Percentiles rank a stretch among this genome's conserved stretches.
Evolutionary conservation across 2,113 vertebrate genomes (phyloP).

Genomic region (Pelvicachromis taeniatus): DNA sequence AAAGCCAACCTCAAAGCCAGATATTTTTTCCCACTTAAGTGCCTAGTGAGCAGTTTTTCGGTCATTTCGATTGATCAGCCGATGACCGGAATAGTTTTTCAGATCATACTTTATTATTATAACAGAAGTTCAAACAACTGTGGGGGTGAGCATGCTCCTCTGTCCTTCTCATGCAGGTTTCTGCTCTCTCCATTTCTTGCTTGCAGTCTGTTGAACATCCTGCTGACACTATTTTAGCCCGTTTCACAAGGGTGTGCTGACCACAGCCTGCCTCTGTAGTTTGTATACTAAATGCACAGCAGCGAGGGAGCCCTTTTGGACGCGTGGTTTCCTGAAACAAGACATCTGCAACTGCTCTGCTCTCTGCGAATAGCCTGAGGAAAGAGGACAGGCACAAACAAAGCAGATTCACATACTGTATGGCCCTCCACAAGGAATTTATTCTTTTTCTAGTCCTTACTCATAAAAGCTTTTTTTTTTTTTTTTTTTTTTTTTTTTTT

Average conservation of each 20-base stretch:
- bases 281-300: conserved; percentile 67
- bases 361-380: conserved; percentile 37
- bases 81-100: not conserved
- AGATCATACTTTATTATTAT: not conserved
- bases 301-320: conserved; percentile 66
- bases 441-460: conserved; percentile 40
- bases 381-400: conserved; percentile 46
- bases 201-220: conserved; percentile 81
- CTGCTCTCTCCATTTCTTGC: conserved; percentile 54
- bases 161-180: conserved; percentile 32
- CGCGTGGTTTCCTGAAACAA: conserved; percentile 67
- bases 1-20: not conserved
- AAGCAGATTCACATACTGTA: conserved; percentile 47
- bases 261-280: conserved; percentile 76
- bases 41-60: not conserved
- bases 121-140: not conserved
- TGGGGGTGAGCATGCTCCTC: not conserved
- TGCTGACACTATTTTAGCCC: conserved; percentile 75
- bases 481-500: too few relatives aligned
- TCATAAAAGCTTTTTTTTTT: conserved; percentile 35
- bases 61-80: not conserved
- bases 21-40: not conserved
- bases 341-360: conserved; percentile 67
- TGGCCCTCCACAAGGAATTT: conserved; percentile 44
- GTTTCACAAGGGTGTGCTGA: conserved; percentile 78